Percentiles rank a stretch among this genome's conserved stretches.
phyloP scores from a whole-genome alignment of 2,797 vertebrate genomes.

The Cirrhinus molitorella region DNA sequence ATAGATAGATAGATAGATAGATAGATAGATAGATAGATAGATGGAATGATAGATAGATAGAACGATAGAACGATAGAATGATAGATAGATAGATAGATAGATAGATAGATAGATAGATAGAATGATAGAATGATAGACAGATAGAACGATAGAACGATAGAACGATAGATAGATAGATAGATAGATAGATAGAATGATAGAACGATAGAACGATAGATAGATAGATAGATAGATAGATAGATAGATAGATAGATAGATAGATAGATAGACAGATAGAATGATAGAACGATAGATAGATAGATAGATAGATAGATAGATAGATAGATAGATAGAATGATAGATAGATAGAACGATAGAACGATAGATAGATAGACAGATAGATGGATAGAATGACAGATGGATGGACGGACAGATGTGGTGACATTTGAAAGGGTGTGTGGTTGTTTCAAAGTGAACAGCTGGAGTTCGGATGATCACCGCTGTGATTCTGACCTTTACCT shows the following conservation, averaged over 20 bases:
- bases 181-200: neutral
- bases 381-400: neutral
- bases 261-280: neutral
- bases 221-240: neutral
- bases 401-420: constrained; percentile 7
- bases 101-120: neutral
- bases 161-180: neutral
- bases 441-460: constrained; percentile 50
- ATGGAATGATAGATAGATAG: neutral
- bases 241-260: neutral
- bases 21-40: neutral
- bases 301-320: neutral
- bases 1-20: neutral
- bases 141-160: neutral
- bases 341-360: neutral
- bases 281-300: neutral
- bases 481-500: constrained; percentile 70
- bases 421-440: constrained; percentile 45
- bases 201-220: neutral
- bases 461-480: constrained; percentile 64
- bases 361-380: neutral
- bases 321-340: neutral
- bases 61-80: neutral
- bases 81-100: neutral
- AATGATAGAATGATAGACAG: neutral